These are phyloP conservation scores for Sylvietta virens DNA, from an alignment of 2,113 vertebrate genomes.

Conservation along the genomic window DNA sequence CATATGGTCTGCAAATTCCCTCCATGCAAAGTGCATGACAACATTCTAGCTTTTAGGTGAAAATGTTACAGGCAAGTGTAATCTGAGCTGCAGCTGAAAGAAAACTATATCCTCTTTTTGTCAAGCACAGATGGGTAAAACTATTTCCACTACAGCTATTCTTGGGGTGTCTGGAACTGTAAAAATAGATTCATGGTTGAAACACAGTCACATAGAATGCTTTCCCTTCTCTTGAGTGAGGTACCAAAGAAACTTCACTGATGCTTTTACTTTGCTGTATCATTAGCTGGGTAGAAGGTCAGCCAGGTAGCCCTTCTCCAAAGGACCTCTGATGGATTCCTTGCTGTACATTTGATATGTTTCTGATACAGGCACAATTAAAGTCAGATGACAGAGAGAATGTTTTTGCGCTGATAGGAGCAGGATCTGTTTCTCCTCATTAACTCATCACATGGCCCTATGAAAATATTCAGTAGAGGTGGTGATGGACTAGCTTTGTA, in stretches of 20 bases:
- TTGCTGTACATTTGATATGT: background rate
- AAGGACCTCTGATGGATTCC: background rate
- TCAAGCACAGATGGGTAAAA: conserved; percentile 2
- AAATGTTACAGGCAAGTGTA: conserved; percentile 36
- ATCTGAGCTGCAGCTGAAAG: background rate
- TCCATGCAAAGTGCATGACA: conserved; percentile 16
- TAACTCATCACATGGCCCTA: background rate
- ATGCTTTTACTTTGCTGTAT: background rate
- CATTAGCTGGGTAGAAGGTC: background rate
- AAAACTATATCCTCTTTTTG: conserved; percentile 7
- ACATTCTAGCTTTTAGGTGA: conserved; percentile 39
- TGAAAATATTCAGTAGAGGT: background rate
- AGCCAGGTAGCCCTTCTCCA: background rate
- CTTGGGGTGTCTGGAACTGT: background rate
- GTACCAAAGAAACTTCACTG: background rate
- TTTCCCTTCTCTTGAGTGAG: background rate
- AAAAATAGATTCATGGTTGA: background rate
- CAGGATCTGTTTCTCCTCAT: background rate
- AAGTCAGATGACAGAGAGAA: background rate
- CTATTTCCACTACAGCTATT: background rate
- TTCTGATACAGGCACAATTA: background rate
- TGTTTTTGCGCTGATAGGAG: background rate
- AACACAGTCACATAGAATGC: background rate
- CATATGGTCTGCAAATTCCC: conserved; percentile 46
- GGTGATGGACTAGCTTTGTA: background rate